These are phyloP conservation scores for Leptinotarsa undecemlineata DNA, from an alignment of 1,140 invertebrate species.

Conservation along the genomic window DNA sequence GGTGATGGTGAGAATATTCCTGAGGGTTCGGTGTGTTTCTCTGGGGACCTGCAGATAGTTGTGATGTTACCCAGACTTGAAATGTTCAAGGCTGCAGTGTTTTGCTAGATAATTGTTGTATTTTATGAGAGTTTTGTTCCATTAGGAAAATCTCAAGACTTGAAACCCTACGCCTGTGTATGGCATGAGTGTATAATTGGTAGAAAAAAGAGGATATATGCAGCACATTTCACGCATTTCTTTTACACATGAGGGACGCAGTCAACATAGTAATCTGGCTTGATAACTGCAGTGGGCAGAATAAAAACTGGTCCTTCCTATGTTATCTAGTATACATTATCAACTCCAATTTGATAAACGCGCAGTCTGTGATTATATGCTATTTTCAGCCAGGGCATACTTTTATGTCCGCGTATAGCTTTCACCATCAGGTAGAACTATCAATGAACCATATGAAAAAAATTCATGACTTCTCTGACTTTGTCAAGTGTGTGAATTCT, in stretches of 20 bases:
- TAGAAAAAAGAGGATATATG: conserved; percentile 38
- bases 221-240: conserved; percentile 5
- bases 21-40: conserved; percentile 15
- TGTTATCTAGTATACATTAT: too few relatives aligned
- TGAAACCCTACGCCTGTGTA: conserved; percentile 30
- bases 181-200: conserved; percentile 39
- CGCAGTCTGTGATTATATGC: not conserved
- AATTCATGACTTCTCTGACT: not conserved
- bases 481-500: not conserved
- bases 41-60: conserved; percentile 48
- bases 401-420: not conserved
- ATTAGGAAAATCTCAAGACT: conserved; percentile 23
- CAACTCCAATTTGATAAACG: too few relatives aligned
- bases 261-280: not conserved
- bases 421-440: not conserved
- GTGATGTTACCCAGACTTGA: conserved; percentile 47
- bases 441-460: not conserved
- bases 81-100: too few relatives aligned
- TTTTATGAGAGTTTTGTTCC: conserved; percentile 45
- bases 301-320: not conserved
- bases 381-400: not conserved
- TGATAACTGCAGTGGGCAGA: not conserved
- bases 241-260: not conserved
- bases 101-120: conserved; percentile 37
- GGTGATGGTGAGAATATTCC: not conserved